phyloP scores from a whole-genome alignment of 2,113 vertebrate species.

The Vicugna pacos region DNA sequence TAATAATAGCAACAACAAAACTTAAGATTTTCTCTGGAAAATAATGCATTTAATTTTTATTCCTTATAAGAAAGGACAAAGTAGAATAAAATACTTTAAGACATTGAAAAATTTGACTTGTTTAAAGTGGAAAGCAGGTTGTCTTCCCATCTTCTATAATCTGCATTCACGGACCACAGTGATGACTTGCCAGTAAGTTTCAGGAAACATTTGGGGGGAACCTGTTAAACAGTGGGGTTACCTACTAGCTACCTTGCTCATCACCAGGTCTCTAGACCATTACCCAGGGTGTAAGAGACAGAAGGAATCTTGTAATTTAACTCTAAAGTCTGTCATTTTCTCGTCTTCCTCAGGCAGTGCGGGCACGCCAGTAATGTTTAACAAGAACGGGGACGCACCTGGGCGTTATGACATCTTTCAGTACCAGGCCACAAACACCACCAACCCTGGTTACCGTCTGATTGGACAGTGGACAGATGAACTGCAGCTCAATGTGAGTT shows the following conservation, averaged over 20 bases:
- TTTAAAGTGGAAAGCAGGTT: not conserved
- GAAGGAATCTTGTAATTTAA: not conserved
- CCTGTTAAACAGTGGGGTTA: not conserved
- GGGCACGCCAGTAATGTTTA: slow-evolving; percentile 95
- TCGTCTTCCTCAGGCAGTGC: slow-evolving; percentile 92
- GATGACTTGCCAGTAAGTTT: not conserved
- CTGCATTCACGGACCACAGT: not conserved
- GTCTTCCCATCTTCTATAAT: not conserved
- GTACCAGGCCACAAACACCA: slow-evolving; percentile 93
- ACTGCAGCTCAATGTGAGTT: slow-evolving; percentile 95
- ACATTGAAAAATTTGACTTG: not conserved
- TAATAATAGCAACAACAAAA: not conserved
- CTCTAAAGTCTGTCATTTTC: not conserved
- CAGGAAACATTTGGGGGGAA: not conserved
- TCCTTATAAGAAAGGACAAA: not conserved
- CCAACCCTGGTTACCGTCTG: slow-evolving; percentile 90
- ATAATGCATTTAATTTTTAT: not conserved
- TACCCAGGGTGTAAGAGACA: accelerated
- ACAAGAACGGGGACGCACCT: slow-evolving; percentile 95
- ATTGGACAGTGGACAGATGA: slow-evolving; percentile 97
- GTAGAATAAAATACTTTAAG: not conserved
- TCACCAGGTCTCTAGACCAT: not conserved
- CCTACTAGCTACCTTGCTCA: not conserved
- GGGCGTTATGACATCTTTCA: slow-evolving; percentile 98
- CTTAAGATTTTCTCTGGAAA: not conserved